Percentiles rank a stretch among this genome's conserved stretches.
Conservation (phyloP, 1,140 invertebrate species). For the Nixonia krombeini region DNA sequence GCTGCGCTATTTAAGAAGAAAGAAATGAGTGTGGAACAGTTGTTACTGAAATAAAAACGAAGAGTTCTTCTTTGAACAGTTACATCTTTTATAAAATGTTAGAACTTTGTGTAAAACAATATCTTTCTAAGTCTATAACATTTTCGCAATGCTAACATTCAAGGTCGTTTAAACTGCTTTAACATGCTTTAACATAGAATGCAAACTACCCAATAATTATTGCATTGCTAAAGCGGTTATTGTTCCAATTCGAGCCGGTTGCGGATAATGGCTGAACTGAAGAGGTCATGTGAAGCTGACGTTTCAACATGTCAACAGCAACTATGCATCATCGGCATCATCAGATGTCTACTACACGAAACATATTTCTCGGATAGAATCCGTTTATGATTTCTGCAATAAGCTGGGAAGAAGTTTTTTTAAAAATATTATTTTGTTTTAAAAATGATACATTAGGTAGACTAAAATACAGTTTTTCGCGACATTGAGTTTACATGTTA, state of each 20-base stretch:
- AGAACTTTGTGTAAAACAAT: too few relatives aligned
- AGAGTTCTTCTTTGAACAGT: too few relatives aligned
- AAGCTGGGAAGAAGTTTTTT: too few relatives aligned
- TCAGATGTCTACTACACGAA: conserved; percentile 66
- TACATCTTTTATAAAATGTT: too few relatives aligned
- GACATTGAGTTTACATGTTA: too few relatives aligned
- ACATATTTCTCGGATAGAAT: conserved; percentile 35
- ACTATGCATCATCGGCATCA: conserved; percentile 72
- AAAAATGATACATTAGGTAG: too few relatives aligned
- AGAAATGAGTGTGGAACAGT: too few relatives aligned
- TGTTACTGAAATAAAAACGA: too few relatives aligned
- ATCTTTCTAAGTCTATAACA: background rate
- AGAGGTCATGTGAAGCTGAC: conserved; percentile 69
- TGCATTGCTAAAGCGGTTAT: conserved; percentile 60
- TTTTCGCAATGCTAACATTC: conserved; percentile 13
- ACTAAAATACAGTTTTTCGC: too few relatives aligned
- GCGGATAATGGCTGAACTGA: conserved; percentile 62
- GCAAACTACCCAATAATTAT: conserved; percentile 60
- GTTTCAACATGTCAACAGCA: conserved; percentile 69
- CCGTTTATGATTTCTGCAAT: conserved; percentile 51
- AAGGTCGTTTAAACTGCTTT: conserved; percentile 2
- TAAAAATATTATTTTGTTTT: too few relatives aligned
- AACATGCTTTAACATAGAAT: conserved; percentile 4
- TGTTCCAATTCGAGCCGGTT: conserved; percentile 60
- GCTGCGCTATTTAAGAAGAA: too few relatives aligned